Base-by-base conservation (phyloP, 1,140 invertebrate genomes). In the Diuraphis noxia region DNA sequence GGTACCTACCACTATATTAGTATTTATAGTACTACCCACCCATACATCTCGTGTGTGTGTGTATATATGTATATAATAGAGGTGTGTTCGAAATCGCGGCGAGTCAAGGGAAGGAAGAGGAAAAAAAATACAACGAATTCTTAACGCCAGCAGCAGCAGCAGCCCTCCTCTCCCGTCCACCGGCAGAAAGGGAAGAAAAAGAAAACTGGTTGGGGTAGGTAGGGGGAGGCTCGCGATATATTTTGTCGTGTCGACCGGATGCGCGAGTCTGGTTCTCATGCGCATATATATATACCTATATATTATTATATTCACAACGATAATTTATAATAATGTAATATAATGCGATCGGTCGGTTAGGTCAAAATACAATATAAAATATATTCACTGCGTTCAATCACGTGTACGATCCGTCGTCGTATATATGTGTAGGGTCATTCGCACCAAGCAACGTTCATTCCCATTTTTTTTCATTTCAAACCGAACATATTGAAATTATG, bases 51-150 rank as follows among this genome's bases (percentile, higher is more conserved):
- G 30, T n/a, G 82, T 84, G 82, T 43, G 41, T 43, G 41, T 43
- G 7, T 43, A 13, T 43, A 13, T 46, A 43, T 85, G 84, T 52
- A n/a, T 46, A 46, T 85, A 87, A 52, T 52, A 87, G 85, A 87
- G 85, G 85, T 25, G 85, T 87, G 85, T 87, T 87, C 21, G 46
- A 87, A 87, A 46, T 85, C 21, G 40, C 8, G 5, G 30, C 84
- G 84, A 85, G 84, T 85, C 84, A 85, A 85, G n/a, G 84, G 41
- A 46, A 46, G 25, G n/a, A 85, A 85, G 30, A 85, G 34, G 13
- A 34, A 85, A 85, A 85, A 85, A 85, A 34, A 85, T 21, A 85
- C 30, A 49, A 85, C 84, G 30, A 34, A 85, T 46, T 82, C 81
- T 82, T 82, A 82, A 82, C 81, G 81, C 81, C 81, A 72, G 79